Evolutionary conservation across 2,113 vertebrate species (phyloP).

Genomic region (Isichthys henryi): DNA sequence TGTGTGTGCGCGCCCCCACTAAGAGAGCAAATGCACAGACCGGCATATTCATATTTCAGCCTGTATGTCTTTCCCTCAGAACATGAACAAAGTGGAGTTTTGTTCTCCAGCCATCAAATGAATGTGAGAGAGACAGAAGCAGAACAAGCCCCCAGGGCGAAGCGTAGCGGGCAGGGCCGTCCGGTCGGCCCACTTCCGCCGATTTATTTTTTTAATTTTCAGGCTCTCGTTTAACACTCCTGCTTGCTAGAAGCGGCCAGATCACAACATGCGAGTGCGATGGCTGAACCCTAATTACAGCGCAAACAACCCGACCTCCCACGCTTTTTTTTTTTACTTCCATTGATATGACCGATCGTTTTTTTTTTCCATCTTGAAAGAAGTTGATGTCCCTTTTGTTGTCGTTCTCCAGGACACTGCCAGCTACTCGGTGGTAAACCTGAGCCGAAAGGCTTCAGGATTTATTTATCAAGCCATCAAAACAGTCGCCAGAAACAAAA

Average conservation of each 20-base stretch:
- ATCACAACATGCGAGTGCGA: background rate
- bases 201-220: conserved; percentile 22
- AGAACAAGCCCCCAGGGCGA: background rate
- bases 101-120: background rate
- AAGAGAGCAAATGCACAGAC: background rate
- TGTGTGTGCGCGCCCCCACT: background rate
- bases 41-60: background rate
- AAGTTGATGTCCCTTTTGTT: background rate
- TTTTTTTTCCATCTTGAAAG: background rate
- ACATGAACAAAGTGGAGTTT: background rate
- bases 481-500: background rate
- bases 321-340: background rate
- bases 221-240: background rate
- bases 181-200: background rate
- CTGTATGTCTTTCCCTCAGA: background rate
- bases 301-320: background rate
- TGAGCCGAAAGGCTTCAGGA: background rate
- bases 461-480: background rate
- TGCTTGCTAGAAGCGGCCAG: background rate
- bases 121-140: background rate
- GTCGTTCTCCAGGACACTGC: background rate
- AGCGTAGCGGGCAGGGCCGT: background rate
- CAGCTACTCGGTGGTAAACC: background rate
- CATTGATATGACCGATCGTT: background rate
- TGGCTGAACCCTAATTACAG: background rate